Evolutionary conservation across 2,113 vertebrate species (phyloP).

Genomic region (Abramis brama): DNA sequence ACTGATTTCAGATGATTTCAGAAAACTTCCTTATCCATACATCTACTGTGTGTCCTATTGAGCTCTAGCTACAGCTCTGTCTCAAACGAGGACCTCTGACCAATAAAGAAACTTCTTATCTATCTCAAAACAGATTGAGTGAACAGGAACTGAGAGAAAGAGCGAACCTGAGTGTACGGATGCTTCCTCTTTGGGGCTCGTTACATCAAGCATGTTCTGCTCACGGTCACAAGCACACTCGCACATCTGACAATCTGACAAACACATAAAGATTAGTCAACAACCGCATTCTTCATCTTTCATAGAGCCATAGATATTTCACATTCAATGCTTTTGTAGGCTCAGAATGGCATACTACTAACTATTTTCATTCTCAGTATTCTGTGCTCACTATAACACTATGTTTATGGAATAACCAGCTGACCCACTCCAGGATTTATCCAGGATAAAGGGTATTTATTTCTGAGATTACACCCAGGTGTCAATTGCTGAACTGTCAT

Average conservation of each 20-base stretch:
- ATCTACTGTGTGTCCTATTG: not conserved
- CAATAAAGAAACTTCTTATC: not conserved
- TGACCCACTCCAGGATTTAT: too few relatives aligned
- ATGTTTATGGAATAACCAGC: too few relatives aligned
- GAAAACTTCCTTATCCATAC: not conserved
- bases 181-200: constrained; percentile 61
- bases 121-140: not conserved
- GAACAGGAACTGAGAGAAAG: not conserved
- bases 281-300: constrained; percentile 11
- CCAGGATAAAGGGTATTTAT: too few relatives aligned
- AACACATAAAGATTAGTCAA: not conserved
- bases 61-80: not conserved
- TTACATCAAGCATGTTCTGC: constrained; percentile 71
- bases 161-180: constrained; percentile 76
- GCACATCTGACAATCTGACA: constrained; percentile 79
- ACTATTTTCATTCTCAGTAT: not conserved
- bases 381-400: not conserved
- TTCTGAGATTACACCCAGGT: too few relatives aligned
- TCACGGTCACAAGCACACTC: constrained; percentile 80
- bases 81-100: not conserved
- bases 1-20: too few relatives aligned
- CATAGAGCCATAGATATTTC: not conserved
- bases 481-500: too few relatives aligned
- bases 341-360: not conserved
- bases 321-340: not conserved